Base-by-base conservation (phyloP, 2,888 invertebrate species). In the Lasioglossum pauxillum region DNA sequence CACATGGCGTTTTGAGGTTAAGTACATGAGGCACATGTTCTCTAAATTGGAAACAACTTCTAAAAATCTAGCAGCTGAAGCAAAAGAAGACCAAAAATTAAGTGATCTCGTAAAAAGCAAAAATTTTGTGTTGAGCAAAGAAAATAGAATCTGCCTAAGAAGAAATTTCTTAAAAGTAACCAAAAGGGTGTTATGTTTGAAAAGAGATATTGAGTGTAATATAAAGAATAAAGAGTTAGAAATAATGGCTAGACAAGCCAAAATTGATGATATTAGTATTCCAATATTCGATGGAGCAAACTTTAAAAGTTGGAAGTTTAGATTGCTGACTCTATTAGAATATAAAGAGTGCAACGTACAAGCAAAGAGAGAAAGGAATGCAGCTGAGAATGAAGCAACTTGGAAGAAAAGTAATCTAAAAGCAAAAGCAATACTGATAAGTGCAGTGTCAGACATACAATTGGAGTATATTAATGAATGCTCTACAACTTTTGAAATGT, bases 31-130 rank as follows among this genome's bases (percentile, higher is more conserved):
- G 44, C 44, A 44, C 44, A 44, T 44, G 44, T 14, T 44, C 0
- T 44, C 44, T 5, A 14, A 4, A 14, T 44, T 44, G 4, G 2
- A 14, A 44, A 14, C 44, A 44, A 14, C 44, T 0, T 4, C 14
- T 14, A 14, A 44, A 44, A 44, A 44, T 4, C 44, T 14, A 14
- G 44, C 14, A 44, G 44, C 4, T 44, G 2, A 44, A 44, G 44
- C 0, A 0, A 4, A 2, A 0, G 0, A 4, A 14, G 44, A 14
- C 4, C 14, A 14, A 14, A 44, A 44, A 44, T 44, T 3, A 44
- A 14, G 0, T 14, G 44, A 44, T 44, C 2, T 44, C 0, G 14
- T 44, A 44, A 4, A 44, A 14, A 5, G 44, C 44, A 14, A 14
- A 44, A 14, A 44, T 1, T 44, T 44, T 14, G 44, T 44, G 44